These are phyloP conservation scores for Cuniculus paca DNA, from an alignment of 2,797 vertebrate species.

Conservation along the genomic window DNA sequence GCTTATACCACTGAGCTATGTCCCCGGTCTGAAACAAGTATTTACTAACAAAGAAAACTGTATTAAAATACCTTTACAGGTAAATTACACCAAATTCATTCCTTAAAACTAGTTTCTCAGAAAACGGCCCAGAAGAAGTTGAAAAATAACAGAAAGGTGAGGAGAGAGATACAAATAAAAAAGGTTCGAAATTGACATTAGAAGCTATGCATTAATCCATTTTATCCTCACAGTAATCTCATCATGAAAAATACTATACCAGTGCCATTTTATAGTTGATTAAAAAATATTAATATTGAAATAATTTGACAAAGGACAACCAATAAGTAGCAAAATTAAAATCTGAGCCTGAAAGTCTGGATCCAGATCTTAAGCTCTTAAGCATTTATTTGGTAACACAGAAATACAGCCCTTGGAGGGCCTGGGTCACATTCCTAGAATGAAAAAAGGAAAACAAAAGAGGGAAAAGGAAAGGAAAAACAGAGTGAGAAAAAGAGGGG, in stretches of 20 bases:
- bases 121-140: constrained; percentile 26
- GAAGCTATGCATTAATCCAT: neutral
- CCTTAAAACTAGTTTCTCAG: constrained; percentile 44
- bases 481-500: neutral
- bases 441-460: neutral
- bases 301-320: constrained; percentile 20
- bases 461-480: neutral
- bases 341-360: constrained; percentile 20
- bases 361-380: neutral
- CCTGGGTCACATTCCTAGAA: neutral
- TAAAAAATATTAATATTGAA: constrained; percentile 43
- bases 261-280: constrained; percentile 27
- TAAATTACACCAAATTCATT: constrained; percentile 30
- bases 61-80: constrained; percentile 55
- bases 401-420: neutral
- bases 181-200: neutral
- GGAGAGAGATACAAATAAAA: neutral
- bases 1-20: too few relatives aligned
- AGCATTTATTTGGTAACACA: neutral
- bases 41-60: constrained; percentile 58
- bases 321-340: constrained; percentile 34
- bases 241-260: constrained; percentile 27
- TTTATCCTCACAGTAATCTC: neutral
- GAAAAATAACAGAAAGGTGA: constrained; percentile 1
- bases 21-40: constrained; percentile 21